phyloP scores from a whole-genome alignment of 2,888 invertebrate species.

The Seladonia tumulorum region DNA sequence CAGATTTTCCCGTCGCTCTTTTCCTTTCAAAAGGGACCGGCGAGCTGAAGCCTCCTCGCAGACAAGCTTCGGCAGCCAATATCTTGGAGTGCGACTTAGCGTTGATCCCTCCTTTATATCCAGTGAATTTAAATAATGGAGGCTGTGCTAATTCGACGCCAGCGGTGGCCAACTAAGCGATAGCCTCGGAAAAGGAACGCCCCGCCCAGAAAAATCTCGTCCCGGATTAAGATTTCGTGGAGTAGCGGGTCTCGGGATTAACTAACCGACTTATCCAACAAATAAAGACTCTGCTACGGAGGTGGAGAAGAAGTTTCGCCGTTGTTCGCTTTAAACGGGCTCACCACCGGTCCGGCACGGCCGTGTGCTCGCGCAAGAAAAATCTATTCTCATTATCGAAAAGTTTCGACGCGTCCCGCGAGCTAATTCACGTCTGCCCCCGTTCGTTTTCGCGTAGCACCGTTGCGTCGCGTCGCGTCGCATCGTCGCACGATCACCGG shows the following conservation, averaged over 20 bases:
- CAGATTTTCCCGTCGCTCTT: conserved; percentile 42
- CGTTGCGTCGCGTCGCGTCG: neutral
- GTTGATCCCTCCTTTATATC: conserved; percentile 80
- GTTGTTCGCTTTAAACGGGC: neutral
- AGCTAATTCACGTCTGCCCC: neutral
- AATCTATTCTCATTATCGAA: conserved; percentile 1
- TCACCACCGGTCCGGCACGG: neutral
- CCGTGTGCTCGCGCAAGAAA: neutral
- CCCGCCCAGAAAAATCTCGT: neutral
- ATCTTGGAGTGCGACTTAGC: conserved; percentile 79
- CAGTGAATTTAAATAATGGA: conserved; percentile 80
- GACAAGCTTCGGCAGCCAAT: conserved; percentile 78
- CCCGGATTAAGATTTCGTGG: neutral
- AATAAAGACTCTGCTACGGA: neutral
- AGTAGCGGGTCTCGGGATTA: neutral
- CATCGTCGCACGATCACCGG: neutral
- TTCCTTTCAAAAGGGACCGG: conserved; percentile 53
- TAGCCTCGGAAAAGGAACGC: neutral
- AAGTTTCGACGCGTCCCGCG: conserved; percentile 1
- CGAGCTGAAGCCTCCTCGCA: conserved; percentile 37
- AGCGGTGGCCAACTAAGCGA: conserved; percentile 65
- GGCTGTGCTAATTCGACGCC: conserved; percentile 75
- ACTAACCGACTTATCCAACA: neutral
- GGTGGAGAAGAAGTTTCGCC: neutral
- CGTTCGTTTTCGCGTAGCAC: neutral